Conservation (phyloP, 2,888 invertebrate species). For the Thalpophila matura region DNA sequence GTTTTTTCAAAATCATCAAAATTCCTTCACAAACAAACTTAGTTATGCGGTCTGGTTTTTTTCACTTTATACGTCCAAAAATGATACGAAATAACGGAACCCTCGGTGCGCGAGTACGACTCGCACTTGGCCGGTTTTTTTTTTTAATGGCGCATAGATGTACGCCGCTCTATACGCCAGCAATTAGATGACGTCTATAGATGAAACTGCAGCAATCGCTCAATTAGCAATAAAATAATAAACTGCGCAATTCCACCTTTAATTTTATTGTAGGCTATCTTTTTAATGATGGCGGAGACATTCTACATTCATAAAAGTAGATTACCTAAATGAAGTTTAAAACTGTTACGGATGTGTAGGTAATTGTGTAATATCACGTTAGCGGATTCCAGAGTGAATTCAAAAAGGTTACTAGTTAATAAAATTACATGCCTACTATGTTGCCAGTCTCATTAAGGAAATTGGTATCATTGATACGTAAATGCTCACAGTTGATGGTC, state of each 20-base stretch:
- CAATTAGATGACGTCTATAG: constrained; percentile 15
- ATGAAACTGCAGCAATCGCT: constrained; percentile 26
- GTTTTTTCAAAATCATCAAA: no score
- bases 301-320: constrained; percentile 16
- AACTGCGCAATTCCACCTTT: constrained; percentile 20
- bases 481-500: no score
- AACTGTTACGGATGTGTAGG: constrained; percentile 3
- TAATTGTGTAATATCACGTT: constrained; percentile 5
- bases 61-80: no score
- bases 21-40: no score
- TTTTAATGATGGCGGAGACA: constrained; percentile 17
- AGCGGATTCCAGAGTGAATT: constrained; percentile 4
- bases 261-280: constrained; percentile 10
- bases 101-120: no score
- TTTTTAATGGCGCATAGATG: no score
- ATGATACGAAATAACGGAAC: no score
- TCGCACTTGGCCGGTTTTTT: no score
- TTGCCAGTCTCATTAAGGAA: constrained; percentile 11
- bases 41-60: no score
- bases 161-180: constrained; percentile 23
- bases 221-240: constrained; percentile 44
- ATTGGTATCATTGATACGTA: background rate
- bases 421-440: constrained; percentile 15
- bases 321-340: constrained; percentile 21
- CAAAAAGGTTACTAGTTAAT: constrained; percentile 29